These are phyloP conservation scores for Leucopsar rothschildi DNA, from an alignment of 2,113 vertebrate species.

Conservation along the genomic window DNA sequence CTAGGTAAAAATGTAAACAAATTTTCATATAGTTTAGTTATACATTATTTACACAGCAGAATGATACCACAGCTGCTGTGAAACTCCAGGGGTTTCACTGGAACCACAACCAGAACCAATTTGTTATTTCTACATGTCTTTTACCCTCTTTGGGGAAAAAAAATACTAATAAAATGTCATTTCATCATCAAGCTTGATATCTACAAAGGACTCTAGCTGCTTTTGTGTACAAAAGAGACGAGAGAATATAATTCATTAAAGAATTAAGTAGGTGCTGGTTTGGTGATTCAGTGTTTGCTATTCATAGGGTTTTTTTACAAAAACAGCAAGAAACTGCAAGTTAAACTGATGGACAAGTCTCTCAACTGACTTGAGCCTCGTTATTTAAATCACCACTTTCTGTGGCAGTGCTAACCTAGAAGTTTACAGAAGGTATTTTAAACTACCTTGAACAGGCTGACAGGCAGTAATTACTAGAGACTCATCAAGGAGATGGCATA, in stretches of 20 bases:
- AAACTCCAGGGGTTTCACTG: neutral
- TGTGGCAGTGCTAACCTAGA: neutral
- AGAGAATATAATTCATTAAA: neutral
- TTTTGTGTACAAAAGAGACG: neutral
- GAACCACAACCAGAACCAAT: neutral
- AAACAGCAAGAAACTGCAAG: neutral
- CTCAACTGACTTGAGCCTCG: neutral
- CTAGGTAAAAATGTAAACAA: neutral
- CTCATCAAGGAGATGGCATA: neutral
- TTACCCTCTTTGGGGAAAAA: neutral
- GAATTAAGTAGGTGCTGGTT: neutral
- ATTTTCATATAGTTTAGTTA: neutral
- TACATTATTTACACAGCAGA: neutral
- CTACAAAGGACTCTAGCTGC: neutral
- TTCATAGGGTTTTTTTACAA: neutral
- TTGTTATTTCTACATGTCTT: neutral
- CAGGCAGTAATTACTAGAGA: neutral
- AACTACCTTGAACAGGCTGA: neutral
- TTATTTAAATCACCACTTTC: neutral
- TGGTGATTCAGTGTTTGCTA: slow-evolving; percentile 3
- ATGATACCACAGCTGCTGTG: neutral
- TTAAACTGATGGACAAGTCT: neutral
- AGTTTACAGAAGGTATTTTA: neutral
- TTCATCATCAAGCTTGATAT: neutral
- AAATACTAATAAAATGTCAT: neutral